Evolutionary conservation across 1,140 invertebrate species (phyloP).

Genomic region (Varroa destructor): DNA sequence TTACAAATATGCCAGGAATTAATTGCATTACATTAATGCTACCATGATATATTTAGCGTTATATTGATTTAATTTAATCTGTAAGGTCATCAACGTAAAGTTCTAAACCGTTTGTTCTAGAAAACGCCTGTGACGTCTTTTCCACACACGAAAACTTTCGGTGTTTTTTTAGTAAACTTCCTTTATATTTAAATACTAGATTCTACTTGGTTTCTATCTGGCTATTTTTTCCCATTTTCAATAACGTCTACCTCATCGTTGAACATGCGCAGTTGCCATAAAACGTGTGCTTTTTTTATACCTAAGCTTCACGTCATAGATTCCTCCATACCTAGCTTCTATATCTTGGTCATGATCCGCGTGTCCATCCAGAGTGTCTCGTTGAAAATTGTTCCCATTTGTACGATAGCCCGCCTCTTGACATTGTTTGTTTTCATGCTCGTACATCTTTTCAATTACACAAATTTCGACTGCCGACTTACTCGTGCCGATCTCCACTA

Average conservation of each 20-base stretch:
- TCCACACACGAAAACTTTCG: too few relatives aligned
- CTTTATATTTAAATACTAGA: too few relatives aligned
- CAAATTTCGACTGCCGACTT: constrained; percentile 41
- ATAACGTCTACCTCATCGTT: constrained; percentile 29
- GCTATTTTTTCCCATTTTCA: not conserved
- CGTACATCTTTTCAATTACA: constrained; percentile 44
- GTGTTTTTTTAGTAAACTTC: too few relatives aligned
- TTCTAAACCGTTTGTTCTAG: too few relatives aligned
- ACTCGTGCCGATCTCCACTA: constrained; percentile 44
- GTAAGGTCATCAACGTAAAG: too few relatives aligned
- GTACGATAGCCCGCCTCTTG: constrained; percentile 33
- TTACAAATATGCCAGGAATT: too few relatives aligned
- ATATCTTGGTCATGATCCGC: constrained; percentile 26
- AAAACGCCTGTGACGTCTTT: too few relatives aligned
- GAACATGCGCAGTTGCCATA: constrained; percentile 30
- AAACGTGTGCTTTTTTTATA: constrained; percentile 29
- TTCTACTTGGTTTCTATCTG: too few relatives aligned
- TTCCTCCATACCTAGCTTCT: constrained; percentile 5
- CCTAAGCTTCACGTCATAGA: not conserved
- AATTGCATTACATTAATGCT: too few relatives aligned
- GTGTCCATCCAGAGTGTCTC: constrained; percentile 1
- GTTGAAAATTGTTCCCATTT: constrained; percentile 14
- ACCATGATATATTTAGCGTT: too few relatives aligned
- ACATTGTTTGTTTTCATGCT: constrained; percentile 37
- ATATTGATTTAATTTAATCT: too few relatives aligned